These are phyloP conservation scores for Spea multiplicata DNA, from an alignment of 2,113 vertebrate genomes.

Conservation along the genomic window DNA sequence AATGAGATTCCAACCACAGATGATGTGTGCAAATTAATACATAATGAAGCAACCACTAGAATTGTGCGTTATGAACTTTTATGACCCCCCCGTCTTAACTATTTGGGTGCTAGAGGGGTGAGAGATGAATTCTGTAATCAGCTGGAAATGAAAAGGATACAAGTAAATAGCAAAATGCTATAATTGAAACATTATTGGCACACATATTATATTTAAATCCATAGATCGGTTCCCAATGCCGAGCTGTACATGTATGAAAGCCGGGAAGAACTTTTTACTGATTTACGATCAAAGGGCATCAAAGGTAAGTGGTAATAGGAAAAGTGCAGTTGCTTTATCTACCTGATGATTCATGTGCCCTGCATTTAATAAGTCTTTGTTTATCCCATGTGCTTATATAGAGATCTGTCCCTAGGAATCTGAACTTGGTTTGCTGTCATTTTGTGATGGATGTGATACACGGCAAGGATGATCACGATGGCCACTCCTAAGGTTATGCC, in stretches of 20 bases:
- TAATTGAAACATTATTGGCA: no score
- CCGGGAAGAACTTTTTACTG: background rate
- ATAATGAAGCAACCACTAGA: no score
- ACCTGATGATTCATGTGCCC: conserved; percentile 50
- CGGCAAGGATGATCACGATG: conserved; percentile 81
- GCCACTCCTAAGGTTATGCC: conserved; percentile 86
- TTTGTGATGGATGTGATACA: conserved; percentile 96
- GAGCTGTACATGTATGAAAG: background rate
- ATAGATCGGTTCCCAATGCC: no score
- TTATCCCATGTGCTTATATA: conserved; percentile 97
- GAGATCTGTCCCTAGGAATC: conserved; percentile 88
- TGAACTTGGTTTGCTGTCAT: conserved; percentile 84
- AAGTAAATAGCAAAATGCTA: no score
- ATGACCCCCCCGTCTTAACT: no score
- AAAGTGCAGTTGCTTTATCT: conserved; percentile 64
- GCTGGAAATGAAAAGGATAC: no score
- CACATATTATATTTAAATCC: no score
- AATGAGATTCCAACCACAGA: background rate
- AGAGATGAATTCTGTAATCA: no score
- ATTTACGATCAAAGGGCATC: background rate
- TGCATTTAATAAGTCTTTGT: conserved; percentile 28
- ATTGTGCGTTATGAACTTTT: no score
- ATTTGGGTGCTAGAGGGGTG: no score
- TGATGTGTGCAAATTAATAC: background rate
- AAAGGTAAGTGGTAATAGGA: conserved; percentile 23